A percentile compares a stretch with the other conserved stretches of the same genome.
These are phyloP conservation scores for Dysmachus trigonus DNA, from an alignment of 2,888 invertebrate species.

Conservation along the genomic window DNA sequence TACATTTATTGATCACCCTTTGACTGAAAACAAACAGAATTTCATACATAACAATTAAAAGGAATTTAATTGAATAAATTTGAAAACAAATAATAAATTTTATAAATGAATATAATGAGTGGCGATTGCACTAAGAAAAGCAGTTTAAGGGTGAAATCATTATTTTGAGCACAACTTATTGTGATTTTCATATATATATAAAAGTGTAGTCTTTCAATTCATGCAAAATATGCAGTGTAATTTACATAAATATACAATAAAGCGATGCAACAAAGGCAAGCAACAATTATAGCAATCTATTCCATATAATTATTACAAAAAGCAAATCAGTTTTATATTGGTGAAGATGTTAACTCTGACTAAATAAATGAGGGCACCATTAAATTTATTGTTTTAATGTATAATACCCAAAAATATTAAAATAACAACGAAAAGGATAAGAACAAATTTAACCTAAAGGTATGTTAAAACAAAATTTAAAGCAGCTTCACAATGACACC, in stretches of 20 bases:
- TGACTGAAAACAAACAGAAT: neutral
- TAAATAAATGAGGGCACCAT: neutral
- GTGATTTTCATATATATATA: neutral
- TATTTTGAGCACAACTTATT: neutral
- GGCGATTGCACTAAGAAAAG: neutral
- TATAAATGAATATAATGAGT: neutral
- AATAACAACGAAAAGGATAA: neutral
- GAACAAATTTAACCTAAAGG: neutral
- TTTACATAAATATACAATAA: neutral
- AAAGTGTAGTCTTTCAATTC: neutral
- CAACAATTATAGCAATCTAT: no score
- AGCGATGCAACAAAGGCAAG: neutral
- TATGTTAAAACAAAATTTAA: neutral
- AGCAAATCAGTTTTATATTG: no score
- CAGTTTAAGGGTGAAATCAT: neutral
- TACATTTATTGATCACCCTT: neutral
- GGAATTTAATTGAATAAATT: no score
- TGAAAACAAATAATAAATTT: neutral
- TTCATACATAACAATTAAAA: no score
- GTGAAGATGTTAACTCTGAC: neutral
- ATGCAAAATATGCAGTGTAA: neutral
- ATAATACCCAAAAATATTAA: neutral
- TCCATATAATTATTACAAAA: neutral
- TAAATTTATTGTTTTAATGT: neutral
- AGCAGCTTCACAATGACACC: neutral